Evolutionary conservation across 2,888 invertebrate genomes (phyloP).

Genomic region (Chymomyza fuscimana): DNA sequence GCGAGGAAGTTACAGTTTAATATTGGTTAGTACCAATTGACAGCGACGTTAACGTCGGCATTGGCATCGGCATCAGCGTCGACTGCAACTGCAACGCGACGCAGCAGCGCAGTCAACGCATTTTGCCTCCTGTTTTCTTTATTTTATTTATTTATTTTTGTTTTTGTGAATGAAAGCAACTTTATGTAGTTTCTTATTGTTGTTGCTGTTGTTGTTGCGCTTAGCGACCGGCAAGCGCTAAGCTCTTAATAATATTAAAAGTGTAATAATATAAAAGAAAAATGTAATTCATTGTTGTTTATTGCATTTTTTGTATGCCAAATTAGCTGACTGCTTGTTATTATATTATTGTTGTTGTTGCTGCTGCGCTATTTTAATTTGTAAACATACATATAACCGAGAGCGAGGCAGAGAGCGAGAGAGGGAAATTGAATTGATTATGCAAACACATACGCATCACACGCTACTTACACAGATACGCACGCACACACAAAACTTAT

Average conservation of each 20-base stretch:
- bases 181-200: background rate
- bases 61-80: constrained; percentile 2
- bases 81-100: background rate
- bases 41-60: constrained; percentile 29
- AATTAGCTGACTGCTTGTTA: constrained; percentile 10
- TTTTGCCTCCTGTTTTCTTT: background rate
- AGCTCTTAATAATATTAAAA: constrained; percentile 29
- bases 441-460: background rate
- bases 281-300: background rate
- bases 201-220: no score
- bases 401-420: background rate
- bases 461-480: background rate
- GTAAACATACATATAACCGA: background rate
- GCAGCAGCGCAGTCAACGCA: constrained; percentile 15
- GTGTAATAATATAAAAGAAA: constrained; percentile 26
- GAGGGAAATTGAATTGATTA: background rate
- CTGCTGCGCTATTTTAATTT: constrained; percentile 15
- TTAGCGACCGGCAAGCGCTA: background rate
- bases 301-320: background rate
- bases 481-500: constrained; percentile 36
- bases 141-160: background rate
- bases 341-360: constrained; percentile 28
- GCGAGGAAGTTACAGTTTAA: constrained; percentile 72
- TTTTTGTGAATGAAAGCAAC: background rate
- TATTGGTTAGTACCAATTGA: constrained; percentile 70